Evolutionary conservation across 2,888 invertebrate genomes (phyloP).

Genomic region (Thelaira solivaga): DNA sequence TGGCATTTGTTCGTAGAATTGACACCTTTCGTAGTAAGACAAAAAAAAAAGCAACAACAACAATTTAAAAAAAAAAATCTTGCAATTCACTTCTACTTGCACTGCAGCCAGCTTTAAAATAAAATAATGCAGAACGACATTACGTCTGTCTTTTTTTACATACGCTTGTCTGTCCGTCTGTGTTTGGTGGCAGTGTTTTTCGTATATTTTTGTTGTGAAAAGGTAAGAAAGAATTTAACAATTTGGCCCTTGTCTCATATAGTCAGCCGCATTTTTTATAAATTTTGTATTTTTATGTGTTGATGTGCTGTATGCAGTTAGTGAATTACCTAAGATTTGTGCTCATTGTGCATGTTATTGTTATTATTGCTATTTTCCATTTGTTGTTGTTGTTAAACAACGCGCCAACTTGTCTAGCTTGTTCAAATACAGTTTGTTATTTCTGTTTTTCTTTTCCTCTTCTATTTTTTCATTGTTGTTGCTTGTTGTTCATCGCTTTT

Average conservation of each 20-base stretch:
- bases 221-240: slow-evolving; percentile 48
- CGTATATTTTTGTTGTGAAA: background rate
- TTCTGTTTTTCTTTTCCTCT: background rate
- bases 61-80: slow-evolving; percentile 30
- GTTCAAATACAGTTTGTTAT: slow-evolving; percentile 33
- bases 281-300: slow-evolving; percentile 32
- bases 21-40: slow-evolving; percentile 56
- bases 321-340: slow-evolving; percentile 60
- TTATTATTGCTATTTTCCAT: slow-evolving; percentile 25
- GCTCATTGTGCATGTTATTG: slow-evolving; percentile 46
- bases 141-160: slow-evolving; percentile 25
- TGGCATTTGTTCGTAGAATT: slow-evolving; percentile 62
- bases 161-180: slow-evolving; percentile 12
- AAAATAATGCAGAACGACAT: slow-evolving; percentile 47
- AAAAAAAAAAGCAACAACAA: slow-evolving; percentile 35
- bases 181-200: background rate
- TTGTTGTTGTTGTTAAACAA: slow-evolving; percentile 45
- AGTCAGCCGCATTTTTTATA: slow-evolving; percentile 23
- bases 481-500: slow-evolving; percentile 34
- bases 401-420: slow-evolving; percentile 72
- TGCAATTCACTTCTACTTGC: slow-evolving; percentile 51
- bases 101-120: slow-evolving; percentile 13
- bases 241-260: slow-evolving; percentile 49
- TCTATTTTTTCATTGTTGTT: slow-evolving; percentile 14
- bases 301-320: slow-evolving; percentile 31